These are phyloP conservation scores for Eucidaris tribuloides DNA, from an alignment of 35 echinoderm and acorn worm genomes.

Conservation along the genomic window DNA sequence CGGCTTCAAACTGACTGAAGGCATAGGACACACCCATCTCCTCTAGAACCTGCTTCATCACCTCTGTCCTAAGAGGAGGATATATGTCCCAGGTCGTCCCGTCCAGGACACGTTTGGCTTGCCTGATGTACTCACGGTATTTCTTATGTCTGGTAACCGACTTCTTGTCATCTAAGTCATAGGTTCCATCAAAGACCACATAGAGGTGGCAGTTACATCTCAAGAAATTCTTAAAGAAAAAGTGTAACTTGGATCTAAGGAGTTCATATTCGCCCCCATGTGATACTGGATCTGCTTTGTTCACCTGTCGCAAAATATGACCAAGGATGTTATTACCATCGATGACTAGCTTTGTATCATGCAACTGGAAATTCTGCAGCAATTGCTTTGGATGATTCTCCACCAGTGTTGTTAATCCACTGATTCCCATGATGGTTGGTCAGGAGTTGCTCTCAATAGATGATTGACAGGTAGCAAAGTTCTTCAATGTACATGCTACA, in stretches of 20 bases:
- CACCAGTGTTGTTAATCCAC: slow-evolving; percentile 74
- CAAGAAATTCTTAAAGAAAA: slow-evolving; percentile 61
- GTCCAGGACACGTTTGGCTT: slow-evolving; percentile 13
- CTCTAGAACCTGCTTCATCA: slow-evolving; percentile 57
- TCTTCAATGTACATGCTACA: no score
- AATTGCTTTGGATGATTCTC: slow-evolving; percentile 49
- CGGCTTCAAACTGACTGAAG: slow-evolving; percentile 94
- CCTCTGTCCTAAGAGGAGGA: slow-evolving; percentile 34
- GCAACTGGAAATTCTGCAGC: slow-evolving; percentile 34
- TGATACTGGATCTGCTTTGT: slow-evolving; percentile 42
- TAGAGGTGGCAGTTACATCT: slow-evolving; percentile 53
- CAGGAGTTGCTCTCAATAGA: no score
- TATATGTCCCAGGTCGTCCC: slow-evolving; percentile 41
- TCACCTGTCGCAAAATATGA: not conserved
- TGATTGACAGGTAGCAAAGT: no score
- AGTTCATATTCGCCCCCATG: slow-evolving; percentile 79
- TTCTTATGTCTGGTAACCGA: slow-evolving; percentile 48
- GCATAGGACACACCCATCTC: slow-evolving; percentile 60
- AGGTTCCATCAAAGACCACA: slow-evolving; percentile 89
- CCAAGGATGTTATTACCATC: slow-evolving; percentile 75
- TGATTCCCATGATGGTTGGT: slow-evolving; percentile 94
- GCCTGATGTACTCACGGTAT: slow-evolving; percentile 37
- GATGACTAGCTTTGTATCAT: slow-evolving; percentile 72
- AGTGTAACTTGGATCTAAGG: slow-evolving; percentile 38
- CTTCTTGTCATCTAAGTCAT: slow-evolving; percentile 85